Conservation (phyloP, 2,888 invertebrate species). For the Himalopsyche japonica region DNA sequence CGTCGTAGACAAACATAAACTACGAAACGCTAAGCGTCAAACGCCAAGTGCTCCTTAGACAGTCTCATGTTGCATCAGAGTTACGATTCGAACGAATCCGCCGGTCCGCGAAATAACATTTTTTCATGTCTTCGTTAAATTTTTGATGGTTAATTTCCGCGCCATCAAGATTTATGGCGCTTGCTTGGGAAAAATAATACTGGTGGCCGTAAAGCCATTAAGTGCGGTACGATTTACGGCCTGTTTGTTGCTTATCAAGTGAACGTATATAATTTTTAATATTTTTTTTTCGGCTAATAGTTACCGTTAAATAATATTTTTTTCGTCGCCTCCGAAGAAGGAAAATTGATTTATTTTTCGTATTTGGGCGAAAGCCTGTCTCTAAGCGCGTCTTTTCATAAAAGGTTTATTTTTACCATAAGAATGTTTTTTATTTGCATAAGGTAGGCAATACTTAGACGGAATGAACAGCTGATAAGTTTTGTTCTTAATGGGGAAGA, state of each 20-base stretch:
- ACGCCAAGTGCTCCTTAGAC: not conserved
- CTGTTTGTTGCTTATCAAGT: not conserved
- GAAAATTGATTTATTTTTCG: too few species aligned
- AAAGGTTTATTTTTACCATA: too few species aligned
- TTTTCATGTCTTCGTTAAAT: conserved; percentile 26
- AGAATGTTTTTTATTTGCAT: too few species aligned
- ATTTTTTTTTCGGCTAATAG: not conserved
- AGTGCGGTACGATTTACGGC: not conserved
- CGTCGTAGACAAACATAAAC: too few species aligned
- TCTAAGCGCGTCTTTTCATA: too few species aligned
- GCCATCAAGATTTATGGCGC: not conserved
- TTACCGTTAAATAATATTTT: not conserved
- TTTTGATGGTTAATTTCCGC: conserved; percentile 26
- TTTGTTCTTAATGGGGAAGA: too few species aligned
- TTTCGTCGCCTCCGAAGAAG: too few species aligned
- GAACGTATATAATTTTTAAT: not conserved
- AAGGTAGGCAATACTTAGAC: too few species aligned
- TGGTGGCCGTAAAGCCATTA: not conserved
- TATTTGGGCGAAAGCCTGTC: too few species aligned
- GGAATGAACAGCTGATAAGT: too few species aligned
- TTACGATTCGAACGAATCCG: not conserved
- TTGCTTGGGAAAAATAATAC: not conserved
- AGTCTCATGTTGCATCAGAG: not conserved
- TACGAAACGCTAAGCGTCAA: not conserved
- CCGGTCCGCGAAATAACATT: conserved; percentile 4